These are phyloP conservation scores for Motacilla tschutschensis DNA, from an alignment of 2,113 vertebrate genomes.

Conservation along the genomic window DNA sequence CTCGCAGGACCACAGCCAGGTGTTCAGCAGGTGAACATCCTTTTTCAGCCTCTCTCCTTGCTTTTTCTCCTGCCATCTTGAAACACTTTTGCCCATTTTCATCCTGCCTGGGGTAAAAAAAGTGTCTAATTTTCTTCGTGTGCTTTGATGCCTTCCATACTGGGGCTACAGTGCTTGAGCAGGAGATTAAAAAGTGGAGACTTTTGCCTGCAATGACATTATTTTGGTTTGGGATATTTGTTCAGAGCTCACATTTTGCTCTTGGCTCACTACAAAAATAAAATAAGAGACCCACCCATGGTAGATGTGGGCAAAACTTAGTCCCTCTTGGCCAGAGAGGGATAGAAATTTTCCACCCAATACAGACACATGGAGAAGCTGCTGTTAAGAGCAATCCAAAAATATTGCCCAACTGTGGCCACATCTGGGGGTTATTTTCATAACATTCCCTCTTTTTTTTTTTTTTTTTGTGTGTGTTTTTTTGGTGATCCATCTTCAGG, in stretches of 20 bases:
- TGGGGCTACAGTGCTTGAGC: background rate
- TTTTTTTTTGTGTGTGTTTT: background rate
- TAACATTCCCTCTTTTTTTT: background rate
- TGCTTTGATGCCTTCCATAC: constrained; percentile 18
- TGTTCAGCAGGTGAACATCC: background rate
- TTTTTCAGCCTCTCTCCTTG: background rate
- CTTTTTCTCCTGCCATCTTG: background rate
- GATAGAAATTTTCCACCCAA: constrained; percentile 54
- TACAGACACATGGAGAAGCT: background rate
- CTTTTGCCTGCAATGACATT: constrained; percentile 24
- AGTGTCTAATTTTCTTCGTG: background rate
- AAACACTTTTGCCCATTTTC: background rate
- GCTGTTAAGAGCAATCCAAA: constrained; percentile 7
- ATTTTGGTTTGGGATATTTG: constrained; percentile 43
- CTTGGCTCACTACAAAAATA: constrained; percentile 44
- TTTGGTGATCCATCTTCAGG: background rate
- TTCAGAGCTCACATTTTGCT: constrained; percentile 48
- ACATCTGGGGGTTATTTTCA: constrained; percentile 37
- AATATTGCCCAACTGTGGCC: constrained; percentile 3
- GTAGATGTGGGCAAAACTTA: constrained; percentile 47
- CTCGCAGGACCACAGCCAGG: background rate
- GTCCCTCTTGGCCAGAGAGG: constrained; percentile 31
- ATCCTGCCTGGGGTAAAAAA: background rate
- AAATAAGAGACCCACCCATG: constrained; percentile 45
- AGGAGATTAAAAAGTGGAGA: constrained; percentile 32